Evolutionary conservation across 2,113 vertebrate species (phyloP).

Genomic region (Gavialis gangeticus): DNA sequence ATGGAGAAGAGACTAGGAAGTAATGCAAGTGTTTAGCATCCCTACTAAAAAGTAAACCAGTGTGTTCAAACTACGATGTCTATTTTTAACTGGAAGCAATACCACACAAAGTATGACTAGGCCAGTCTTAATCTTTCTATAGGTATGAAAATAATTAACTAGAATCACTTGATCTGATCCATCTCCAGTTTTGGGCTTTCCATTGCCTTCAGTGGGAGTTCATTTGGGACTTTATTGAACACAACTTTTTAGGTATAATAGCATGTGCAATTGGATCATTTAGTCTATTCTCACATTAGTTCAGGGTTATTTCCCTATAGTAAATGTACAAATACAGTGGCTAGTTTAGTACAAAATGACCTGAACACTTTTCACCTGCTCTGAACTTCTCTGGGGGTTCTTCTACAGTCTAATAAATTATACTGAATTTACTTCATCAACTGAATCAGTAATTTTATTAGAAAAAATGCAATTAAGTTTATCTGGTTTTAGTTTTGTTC

Average conservation of each 20-base stretch:
- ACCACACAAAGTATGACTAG: not conserved
- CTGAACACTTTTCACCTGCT: not conserved
- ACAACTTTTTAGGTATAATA: not conserved
- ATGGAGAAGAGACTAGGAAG: not conserved
- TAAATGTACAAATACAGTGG: not conserved
- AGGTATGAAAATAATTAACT: not conserved
- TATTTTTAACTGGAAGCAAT: not conserved
- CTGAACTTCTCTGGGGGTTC: not conserved
- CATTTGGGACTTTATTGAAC: not conserved
- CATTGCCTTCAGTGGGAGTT: not conserved
- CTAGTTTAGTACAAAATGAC: not conserved
- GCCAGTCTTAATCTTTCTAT: not conserved
- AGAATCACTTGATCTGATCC: not conserved
- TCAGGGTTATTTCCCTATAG: not conserved
- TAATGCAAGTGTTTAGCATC: fast-evolving
- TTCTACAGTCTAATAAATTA: not conserved
- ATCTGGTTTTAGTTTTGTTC: not conserved
- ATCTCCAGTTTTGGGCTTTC: not conserved
- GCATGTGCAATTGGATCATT: not conserved
- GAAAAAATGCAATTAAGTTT: not conserved
- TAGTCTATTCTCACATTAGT: conserved; percentile 2
- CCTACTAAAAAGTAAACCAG: not conserved
- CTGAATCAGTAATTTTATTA: not conserved
- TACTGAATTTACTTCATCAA: fast-evolving
- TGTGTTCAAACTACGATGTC: not conserved